These are phyloP conservation scores for Disparrhopalites patrizii DNA, from an alignment of 2,888 invertebrate species.

Conservation along the genomic window DNA sequence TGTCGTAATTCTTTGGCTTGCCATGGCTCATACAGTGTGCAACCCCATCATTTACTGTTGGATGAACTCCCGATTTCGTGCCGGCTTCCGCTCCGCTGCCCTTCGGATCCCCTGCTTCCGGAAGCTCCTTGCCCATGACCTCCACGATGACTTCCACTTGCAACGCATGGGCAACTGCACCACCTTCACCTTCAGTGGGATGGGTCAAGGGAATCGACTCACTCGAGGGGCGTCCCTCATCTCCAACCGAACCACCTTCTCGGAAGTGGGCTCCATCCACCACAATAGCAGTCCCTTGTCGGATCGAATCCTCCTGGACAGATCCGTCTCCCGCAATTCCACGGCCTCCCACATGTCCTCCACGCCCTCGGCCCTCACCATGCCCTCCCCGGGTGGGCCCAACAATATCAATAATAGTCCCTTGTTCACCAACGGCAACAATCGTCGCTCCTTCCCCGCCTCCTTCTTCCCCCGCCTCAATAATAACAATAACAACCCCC, in stretches of 20 bases:
- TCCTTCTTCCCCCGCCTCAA: background rate
- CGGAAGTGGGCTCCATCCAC: slow-evolving; percentile 4
- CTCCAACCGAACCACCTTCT: slow-evolving; percentile 21
- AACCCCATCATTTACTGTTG: slow-evolving; percentile 51
- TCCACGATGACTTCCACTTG: background rate
- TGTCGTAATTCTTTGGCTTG: slow-evolving; percentile 50
- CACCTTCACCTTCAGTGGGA: background rate
- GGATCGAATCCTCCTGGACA: background rate
- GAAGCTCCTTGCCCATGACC: background rate
- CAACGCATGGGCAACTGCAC: slow-evolving; percentile 2
- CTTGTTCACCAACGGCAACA: background rate
- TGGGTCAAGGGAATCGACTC: background rate
- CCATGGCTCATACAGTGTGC: slow-evolving; percentile 51
- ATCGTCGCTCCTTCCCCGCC: background rate
- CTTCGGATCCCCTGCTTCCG: background rate
- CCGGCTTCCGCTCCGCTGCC: slow-evolving; percentile 22
- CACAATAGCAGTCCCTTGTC: background rate
- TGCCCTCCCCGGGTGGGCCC: too few species aligned
- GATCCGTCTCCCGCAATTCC: background rate
- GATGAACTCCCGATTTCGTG: slow-evolving; percentile 52
- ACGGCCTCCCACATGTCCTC: too few species aligned
- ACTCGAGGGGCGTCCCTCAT: slow-evolving; percentile 19
- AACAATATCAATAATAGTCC: slow-evolving; percentile 1
- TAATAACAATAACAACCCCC: background rate
- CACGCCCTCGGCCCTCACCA: too few species aligned